phyloP scores from a whole-genome alignment of 1,140 invertebrate species.

The Drosophila athabasca region DNA sequence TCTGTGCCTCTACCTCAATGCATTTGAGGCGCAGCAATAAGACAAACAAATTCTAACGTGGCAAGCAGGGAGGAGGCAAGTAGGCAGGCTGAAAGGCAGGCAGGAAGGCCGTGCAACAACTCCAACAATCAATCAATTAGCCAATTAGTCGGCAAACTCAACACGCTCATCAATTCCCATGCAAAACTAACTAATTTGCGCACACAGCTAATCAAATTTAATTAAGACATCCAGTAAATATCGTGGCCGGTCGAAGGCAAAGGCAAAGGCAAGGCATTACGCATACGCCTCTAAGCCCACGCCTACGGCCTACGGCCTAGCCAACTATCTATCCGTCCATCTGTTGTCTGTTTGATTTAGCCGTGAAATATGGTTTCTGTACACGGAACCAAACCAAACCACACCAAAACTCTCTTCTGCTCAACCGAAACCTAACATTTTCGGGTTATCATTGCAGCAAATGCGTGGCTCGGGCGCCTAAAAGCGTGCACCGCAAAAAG shows the following conservation, averaged over 20 bases:
- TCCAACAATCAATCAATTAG: constrained; percentile 76
- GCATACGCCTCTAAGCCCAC: constrained; percentile 36
- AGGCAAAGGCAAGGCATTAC: constrained; percentile 29
- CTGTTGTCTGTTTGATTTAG: constrained; percentile 72
- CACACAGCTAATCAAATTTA: constrained; percentile 81
- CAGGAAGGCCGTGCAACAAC: constrained; percentile 22
- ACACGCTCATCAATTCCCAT: constrained; percentile 65
- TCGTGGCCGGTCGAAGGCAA: constrained; percentile 32
- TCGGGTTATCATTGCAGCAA: constrained; percentile 72
- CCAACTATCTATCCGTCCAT: constrained; percentile 22
- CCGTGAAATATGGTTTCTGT: constrained; percentile 64
- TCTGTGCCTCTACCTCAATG: constrained; percentile 5
- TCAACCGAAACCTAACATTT: constrained; percentile 43
- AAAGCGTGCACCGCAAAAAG: constrained; percentile 68
- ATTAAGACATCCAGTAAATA: constrained; percentile 72
- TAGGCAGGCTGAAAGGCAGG: constrained; percentile 1
- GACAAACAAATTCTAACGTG: constrained; percentile 35
- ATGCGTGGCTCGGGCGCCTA: constrained; percentile 56
- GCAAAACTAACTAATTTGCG: constrained; percentile 76
- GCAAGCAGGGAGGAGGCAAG: neutral
- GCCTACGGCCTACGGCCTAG: constrained; percentile 3
- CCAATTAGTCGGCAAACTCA: constrained; percentile 70
- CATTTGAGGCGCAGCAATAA: constrained; percentile 63
- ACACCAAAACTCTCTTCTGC: constrained; percentile 15
- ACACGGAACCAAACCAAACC: constrained; percentile 55